A percentile compares a stretch with the other conserved stretches of the same genome.
These are phyloP conservation scores for Pangasius krempfi DNA, from an alignment of 2,797 vertebrate species.

Conservation along the genomic window DNA sequence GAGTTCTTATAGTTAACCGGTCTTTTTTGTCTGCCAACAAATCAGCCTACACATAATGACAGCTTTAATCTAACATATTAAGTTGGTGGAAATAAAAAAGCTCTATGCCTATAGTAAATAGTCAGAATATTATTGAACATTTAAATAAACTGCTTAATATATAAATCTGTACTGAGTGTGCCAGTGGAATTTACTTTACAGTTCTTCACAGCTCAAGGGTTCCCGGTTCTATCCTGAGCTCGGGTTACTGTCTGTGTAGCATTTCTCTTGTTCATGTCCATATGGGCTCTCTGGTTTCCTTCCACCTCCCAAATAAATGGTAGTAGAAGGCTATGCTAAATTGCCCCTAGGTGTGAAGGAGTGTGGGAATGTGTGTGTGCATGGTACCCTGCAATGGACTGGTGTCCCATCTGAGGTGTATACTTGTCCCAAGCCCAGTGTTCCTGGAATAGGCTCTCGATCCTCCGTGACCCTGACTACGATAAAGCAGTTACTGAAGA, in stretches of 20 bases:
- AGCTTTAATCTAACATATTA: slow-evolving; percentile 9
- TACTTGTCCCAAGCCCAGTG: not conserved
- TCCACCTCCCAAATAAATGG: not conserved
- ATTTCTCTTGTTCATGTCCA: not conserved
- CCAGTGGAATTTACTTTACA: not conserved
- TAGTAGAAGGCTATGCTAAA: not conserved
- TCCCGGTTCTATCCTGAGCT: not conserved
- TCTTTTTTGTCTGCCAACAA: not conserved
- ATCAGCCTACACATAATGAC: not conserved
- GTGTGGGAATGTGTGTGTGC: not conserved
- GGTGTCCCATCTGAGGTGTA: not conserved
- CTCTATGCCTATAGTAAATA: not conserved
- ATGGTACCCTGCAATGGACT: not conserved
- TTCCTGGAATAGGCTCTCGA: not conserved
- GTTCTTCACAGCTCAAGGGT: not conserved
- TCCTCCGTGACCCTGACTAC: not conserved
- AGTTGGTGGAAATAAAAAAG: not conserved
- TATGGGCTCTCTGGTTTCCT: not conserved
- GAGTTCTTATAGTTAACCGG: not conserved
- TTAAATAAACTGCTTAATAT: not conserved
- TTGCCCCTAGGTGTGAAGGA: not conserved
- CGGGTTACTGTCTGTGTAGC: not conserved
- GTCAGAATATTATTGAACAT: not conserved
- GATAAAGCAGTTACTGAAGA: not conserved
- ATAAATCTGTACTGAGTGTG: not conserved